Conservation (phyloP, 2,888 invertebrate genomes). For the Xiphydria camelus region DNA sequence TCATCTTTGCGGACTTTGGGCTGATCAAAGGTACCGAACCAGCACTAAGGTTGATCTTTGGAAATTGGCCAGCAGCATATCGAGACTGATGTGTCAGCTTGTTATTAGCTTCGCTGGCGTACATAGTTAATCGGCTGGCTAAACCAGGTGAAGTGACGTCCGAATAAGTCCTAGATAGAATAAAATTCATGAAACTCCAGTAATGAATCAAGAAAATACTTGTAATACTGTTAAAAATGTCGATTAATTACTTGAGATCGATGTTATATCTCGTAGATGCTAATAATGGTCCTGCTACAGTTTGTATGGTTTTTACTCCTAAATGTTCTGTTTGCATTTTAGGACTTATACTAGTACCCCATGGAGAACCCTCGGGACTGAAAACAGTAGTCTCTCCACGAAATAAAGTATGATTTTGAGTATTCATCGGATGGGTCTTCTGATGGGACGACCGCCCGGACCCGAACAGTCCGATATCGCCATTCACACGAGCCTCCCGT, state of each 20-base stretch:
- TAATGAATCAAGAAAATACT: background rate
- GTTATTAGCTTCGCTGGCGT: slow-evolving; percentile 47
- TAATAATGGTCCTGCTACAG: slow-evolving; percentile 57
- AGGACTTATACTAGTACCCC: slow-evolving; percentile 44
- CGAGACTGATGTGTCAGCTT: slow-evolving; percentile 48
- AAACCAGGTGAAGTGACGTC: slow-evolving; percentile 53
- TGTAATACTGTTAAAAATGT: background rate
- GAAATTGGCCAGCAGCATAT: slow-evolving; percentile 51
- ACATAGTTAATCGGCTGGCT: slow-evolving; percentile 46
- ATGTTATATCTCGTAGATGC: slow-evolving; percentile 59
- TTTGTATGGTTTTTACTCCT: slow-evolving; percentile 46
- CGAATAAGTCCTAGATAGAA: slow-evolving; percentile 35
- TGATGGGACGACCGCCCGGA: slow-evolving; percentile 14
- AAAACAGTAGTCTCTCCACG: slow-evolving; percentile 31
- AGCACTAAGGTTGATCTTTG: slow-evolving; percentile 48
- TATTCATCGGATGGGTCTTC: slow-evolving; percentile 15
- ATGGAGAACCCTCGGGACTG: slow-evolving; percentile 39
- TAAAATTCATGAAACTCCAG: too few species aligned
- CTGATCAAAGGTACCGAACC: slow-evolving; percentile 46
- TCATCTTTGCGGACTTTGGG: slow-evolving; percentile 34
- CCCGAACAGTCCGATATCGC: slow-evolving; percentile 21
- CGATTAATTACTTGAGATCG: slow-evolving; percentile 51
- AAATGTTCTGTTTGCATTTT: slow-evolving; percentile 39
- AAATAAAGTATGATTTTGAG: slow-evolving; percentile 23
- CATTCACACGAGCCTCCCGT: slow-evolving; percentile 30